Conservation (phyloP, 2,113 vertebrate genomes). For the Aviceda subcristata region DNA sequence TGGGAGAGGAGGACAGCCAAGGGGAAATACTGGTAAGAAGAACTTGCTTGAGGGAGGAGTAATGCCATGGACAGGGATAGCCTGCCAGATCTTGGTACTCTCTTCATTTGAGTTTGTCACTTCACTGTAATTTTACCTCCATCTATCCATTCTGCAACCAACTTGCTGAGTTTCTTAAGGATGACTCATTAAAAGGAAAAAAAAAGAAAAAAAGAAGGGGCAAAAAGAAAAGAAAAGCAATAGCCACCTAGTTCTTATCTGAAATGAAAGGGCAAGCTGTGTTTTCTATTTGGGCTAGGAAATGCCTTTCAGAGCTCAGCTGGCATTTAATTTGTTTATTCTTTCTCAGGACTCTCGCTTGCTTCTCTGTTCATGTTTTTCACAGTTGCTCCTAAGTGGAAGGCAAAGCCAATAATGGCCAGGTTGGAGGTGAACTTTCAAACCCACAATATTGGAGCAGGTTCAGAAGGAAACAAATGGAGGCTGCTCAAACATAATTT, state of each 20-base stretch:
- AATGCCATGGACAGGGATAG: not conserved
- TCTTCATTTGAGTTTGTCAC: not conserved
- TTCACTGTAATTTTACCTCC: not conserved
- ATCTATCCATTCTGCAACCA: not conserved
- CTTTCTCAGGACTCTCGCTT: not conserved
- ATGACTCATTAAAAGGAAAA: not conserved
- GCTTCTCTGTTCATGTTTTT: not conserved
- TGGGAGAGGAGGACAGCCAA: not conserved
- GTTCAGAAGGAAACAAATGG: constrained; percentile 11
- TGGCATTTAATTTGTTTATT: constrained; percentile 41
- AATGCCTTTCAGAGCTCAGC: not conserved
- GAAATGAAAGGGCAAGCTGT: not conserved
- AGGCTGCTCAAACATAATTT: not conserved
- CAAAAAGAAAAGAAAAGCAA: not conserved
- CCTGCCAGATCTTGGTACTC: not conserved
- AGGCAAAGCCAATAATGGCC: constrained; percentile 1
- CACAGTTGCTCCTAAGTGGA: not conserved
- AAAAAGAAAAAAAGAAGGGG: too few relatives aligned
- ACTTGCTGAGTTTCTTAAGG: not conserved
- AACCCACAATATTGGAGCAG: not conserved
- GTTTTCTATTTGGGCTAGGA: not conserved
- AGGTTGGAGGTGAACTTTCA: constrained; percentile 23
- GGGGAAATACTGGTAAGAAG: not conserved
- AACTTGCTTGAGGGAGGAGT: not conserved
- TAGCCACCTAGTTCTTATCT: not conserved